Base-by-base conservation (phyloP, 2,888 invertebrate species). In the Parapristionchus giblindavisi region DNA sequence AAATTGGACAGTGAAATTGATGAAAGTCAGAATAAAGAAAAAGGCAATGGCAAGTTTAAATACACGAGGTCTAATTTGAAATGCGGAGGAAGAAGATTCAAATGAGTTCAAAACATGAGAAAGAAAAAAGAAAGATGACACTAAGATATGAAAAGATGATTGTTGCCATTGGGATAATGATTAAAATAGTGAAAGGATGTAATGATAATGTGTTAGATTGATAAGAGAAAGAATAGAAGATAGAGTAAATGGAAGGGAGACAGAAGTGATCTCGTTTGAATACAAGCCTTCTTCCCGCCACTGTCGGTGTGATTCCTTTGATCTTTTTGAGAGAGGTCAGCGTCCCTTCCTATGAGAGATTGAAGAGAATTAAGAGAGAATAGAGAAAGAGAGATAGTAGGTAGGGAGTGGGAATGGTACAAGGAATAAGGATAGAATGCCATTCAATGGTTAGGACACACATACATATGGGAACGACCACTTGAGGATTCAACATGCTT, bases 41-140 rank as follows among this genome's bases (percentile, higher is more conserved):
- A 5, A 71, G 63, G 36, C 43, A 56, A 43, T 38, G 43, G 24
- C 63, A 68, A 63, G 66, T 61, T 38, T 43, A 75, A 60, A 17
- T 40, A n/a, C 43, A 38, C 43, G n/a, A 24, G 51, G 52, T 38
- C 36, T 58, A 54, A 65, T 38, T 51, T 56, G 73, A 34, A 60
- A 2, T 71, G 61, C 70, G 51, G 51, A 71, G 36, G 52, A 63
- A 58, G 38, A 24, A 51, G 52, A 61, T 65, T 65, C 63, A 65
- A 65, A 65, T 65, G 63, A 65, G 61, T 24, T 21, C 58, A 27
- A 24, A n/a, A 32, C 17, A 72, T 17, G 43, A 60, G 29, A 58
- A 27, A 29, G 63, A 74, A 8, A 60, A 74, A 43, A 27, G 36
- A 32, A 65, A 65, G 43, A 14, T 43, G 63, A 40, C 29, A 65